These are phyloP conservation scores for Recurvirostra avosetta DNA, from an alignment of 2,113 vertebrate species.

Conservation along the genomic window DNA sequence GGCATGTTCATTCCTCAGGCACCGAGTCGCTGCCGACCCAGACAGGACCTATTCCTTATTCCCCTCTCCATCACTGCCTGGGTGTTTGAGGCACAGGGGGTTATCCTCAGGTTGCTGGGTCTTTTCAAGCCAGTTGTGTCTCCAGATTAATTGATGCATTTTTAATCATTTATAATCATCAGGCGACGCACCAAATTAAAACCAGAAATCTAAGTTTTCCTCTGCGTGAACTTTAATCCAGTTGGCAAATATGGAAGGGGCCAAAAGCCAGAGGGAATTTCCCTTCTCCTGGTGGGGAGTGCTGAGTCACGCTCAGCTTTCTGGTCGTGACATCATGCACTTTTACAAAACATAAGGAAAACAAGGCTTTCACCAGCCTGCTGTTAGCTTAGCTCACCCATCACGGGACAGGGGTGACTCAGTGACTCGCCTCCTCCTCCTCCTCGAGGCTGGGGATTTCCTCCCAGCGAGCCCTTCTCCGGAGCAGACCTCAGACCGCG, in stretches of 20 bases:
- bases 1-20: background rate
- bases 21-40: background rate
- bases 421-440: background rate
- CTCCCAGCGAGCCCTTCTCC: background rate
- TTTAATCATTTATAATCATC: background rate
- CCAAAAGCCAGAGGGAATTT: background rate
- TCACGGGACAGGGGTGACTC: conserved; percentile 41
- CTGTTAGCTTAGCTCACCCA: background rate
- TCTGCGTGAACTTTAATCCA: background rate
- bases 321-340: background rate
- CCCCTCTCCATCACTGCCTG: background rate
- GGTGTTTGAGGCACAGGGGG: background rate
- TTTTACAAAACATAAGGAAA: conserved; percentile 23
- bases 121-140: background rate
- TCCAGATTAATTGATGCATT: background rate
- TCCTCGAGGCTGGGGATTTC: conserved; percentile 5
- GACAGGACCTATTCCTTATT: background rate
- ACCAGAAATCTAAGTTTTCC: background rate
- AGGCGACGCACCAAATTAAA: background rate
- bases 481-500: fast-evolving
- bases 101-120: background rate
- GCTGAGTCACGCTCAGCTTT: conserved; percentile 26
- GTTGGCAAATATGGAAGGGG: background rate
- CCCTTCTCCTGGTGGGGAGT: background rate
- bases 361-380: background rate